Percentiles rank a stretch among this genome's conserved stretches.
These are phyloP conservation scores for Parnassius glacialis DNA, from an alignment of 2,888 invertebrate species.

Conservation along the genomic window DNA sequence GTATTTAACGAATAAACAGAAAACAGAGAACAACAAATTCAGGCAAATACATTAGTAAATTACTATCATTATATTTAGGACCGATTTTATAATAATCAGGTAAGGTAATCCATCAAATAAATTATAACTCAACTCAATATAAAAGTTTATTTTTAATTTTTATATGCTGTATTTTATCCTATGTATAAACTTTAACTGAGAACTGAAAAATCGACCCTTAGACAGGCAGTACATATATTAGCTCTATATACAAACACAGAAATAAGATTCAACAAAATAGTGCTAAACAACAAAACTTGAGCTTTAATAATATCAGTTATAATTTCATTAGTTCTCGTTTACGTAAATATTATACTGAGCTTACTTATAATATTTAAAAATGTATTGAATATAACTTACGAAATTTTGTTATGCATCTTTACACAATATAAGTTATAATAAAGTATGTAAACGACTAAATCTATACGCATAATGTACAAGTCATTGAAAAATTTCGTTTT, in stretches of 20 bases:
- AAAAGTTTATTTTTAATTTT: too few species aligned
- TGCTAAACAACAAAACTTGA: conserved; percentile 7
- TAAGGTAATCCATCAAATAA: too few species aligned
- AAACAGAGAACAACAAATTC: background rate
- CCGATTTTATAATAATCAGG: too few species aligned
- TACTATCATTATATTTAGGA: too few species aligned
- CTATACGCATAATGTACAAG: conserved; percentile 36
- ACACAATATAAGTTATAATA: conserved; percentile 13
- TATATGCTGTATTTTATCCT: too few species aligned
- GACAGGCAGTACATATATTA: too few species aligned
- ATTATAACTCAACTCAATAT: too few species aligned
- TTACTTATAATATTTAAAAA: conserved; percentile 33
- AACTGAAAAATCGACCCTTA: too few species aligned
- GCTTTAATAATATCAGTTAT: conserved; percentile 9
- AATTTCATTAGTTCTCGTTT: conserved; percentile 8
- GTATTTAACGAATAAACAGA: background rate
- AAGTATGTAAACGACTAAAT: conserved; percentile 41
- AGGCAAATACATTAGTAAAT: too few species aligned
- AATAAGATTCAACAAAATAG: too few species aligned
- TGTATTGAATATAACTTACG: conserved; percentile 36
- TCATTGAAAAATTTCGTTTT: conserved; percentile 42
- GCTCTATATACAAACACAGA: too few species aligned
- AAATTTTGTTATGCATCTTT: conserved; percentile 13
- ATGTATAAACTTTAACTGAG: too few species aligned
- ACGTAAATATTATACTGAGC: conserved; percentile 17